phyloP scores from a whole-genome alignment of 2,797 vertebrate genomes.

The Bufotes viridis region DNA sequence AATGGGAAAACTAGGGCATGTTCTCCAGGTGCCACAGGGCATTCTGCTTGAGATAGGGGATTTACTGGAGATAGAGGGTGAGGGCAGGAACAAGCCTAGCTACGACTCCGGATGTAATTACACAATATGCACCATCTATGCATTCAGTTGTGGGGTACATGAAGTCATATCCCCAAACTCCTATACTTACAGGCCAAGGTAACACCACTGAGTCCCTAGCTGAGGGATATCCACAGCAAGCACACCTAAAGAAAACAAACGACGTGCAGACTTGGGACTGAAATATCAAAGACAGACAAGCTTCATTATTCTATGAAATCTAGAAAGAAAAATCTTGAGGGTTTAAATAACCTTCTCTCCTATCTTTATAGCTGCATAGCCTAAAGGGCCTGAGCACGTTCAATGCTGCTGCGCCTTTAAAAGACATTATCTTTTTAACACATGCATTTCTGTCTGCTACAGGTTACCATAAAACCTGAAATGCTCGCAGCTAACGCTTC shows the following conservation, averaged over 20 bases:
- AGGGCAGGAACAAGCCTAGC: too few relatives aligned
- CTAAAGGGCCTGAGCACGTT: slow-evolving; percentile 21
- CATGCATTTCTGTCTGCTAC: slow-evolving; percentile 43
- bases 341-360: not conserved
- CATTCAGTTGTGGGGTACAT: not conserved
- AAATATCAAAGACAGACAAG: not conserved
- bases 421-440: slow-evolving; percentile 39
- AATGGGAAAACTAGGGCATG: too few relatives aligned
- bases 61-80: too few relatives aligned
- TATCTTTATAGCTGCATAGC: slow-evolving; percentile 4
- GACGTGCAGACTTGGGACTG: too few relatives aligned
- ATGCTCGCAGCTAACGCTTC: slow-evolving; percentile 38
- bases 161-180: not conserved
- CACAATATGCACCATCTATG: not conserved
- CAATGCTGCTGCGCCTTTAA: slow-evolving; percentile 17
- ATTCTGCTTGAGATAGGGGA: too few relatives aligned
- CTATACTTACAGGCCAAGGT: not conserved
- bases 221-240: not conserved
- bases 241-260: not conserved
- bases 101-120: too few relatives aligned
- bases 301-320: not conserved
- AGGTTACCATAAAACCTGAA: slow-evolving; percentile 44
- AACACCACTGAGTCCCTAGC: not conserved
- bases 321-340: not conserved
- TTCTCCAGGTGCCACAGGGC: too few relatives aligned